phyloP scores from a whole-genome alignment of 1,140 invertebrate species.

The Papilio polytes region DNA sequence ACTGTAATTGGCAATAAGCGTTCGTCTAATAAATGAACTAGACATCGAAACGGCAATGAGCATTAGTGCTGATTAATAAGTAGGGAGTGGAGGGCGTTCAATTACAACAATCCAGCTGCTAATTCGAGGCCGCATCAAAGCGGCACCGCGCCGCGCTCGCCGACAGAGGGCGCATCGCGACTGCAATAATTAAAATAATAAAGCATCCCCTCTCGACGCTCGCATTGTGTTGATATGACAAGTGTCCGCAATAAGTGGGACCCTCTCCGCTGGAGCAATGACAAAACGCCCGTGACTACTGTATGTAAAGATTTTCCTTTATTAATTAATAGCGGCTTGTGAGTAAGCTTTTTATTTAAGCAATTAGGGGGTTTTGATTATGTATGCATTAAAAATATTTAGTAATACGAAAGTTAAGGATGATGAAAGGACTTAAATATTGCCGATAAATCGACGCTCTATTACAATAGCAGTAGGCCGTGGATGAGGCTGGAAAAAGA shows the following conservation, averaged over 20 bases:
- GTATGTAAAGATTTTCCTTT: conserved; percentile 30
- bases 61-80: conserved; percentile 32
- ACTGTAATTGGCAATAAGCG: conserved; percentile 19
- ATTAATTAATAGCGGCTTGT: conserved; percentile 10
- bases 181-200: conserved; percentile 83
- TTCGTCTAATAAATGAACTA: conserved; percentile 21
- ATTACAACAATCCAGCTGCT: conserved; percentile 71
- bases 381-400: neutral
- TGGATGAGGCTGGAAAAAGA: neutral
- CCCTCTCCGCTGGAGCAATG: conserved; percentile 48
- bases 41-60: conserved; percentile 27
- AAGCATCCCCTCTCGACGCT: conserved; percentile 63
- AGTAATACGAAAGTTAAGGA: neutral
- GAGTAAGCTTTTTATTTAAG: neutral
- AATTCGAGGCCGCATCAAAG: conserved; percentile 61
- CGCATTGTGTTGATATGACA: conserved; percentile 78
- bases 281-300: conserved; percentile 3
- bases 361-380: neutral
- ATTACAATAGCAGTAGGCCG: neutral
- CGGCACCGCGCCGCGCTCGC: conserved; percentile 53
- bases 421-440: neutral
- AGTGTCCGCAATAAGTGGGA: conserved; percentile 77
- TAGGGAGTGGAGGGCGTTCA: conserved; percentile 50
- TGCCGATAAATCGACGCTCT: neutral
- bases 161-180: conserved; percentile 71